Conservation (phyloP, 2,888 invertebrate genomes). For the Euphydryas editha region DNA sequence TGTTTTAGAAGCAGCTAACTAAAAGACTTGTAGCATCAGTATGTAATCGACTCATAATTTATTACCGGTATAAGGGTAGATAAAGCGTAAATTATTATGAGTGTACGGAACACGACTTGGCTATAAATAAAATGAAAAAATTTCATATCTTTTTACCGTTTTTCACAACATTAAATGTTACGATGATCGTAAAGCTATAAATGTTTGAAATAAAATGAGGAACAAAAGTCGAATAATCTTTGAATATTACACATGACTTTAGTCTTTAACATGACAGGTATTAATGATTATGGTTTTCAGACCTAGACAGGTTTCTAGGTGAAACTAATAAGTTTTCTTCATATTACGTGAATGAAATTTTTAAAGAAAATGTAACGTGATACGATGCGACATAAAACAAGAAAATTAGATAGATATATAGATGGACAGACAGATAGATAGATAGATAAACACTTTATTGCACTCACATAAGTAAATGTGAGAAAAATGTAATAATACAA, state of each 20-base stretch:
- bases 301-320: too few relatives aligned
- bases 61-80: slow-evolving; percentile 16
- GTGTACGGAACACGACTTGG: slow-evolving; percentile 5
- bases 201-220: slow-evolving; percentile 20
- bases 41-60: slow-evolving; percentile 13
- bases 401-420: too few relatives aligned
- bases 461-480: too few relatives aligned
- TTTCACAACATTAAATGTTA: slow-evolving; percentile 22
- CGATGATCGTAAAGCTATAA: slow-evolving; percentile 25
- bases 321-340: too few relatives aligned
- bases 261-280: neutral
- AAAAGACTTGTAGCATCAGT: neutral
- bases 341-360: too few relatives aligned
- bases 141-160: slow-evolving; percentile 12
- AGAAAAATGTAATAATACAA: too few relatives aligned
- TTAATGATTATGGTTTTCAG: neutral
- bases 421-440: too few relatives aligned
- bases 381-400: too few relatives aligned
- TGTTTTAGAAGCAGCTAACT: neutral
- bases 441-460: too few relatives aligned
- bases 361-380: too few relatives aligned
- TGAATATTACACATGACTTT: neutral
- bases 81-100: slow-evolving; percentile 14
- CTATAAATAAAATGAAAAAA: slow-evolving; percentile 16
- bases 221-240: slow-evolving; percentile 24